phyloP scores from a whole-genome alignment of 2,888 invertebrate genomes.

The Argyresthia albistria region DNA sequence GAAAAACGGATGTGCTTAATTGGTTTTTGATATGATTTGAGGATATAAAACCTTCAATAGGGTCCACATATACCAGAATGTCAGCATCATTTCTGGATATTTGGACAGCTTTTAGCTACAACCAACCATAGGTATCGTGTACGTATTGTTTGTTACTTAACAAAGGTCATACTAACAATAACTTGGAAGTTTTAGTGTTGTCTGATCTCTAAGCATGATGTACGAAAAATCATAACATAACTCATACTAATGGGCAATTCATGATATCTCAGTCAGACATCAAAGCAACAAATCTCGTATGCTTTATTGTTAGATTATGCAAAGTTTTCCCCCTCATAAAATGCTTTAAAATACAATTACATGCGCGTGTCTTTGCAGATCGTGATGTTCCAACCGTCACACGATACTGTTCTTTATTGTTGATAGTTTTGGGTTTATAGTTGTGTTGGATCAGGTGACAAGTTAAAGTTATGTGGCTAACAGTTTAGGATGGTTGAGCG shows the following conservation, averaged over 20 bases:
- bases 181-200: background rate
- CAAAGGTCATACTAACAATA: background rate
- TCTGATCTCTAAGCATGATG: background rate
- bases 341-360: slow-evolving; percentile 10
- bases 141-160: too few species aligned
- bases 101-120: too few species aligned
- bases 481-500: slow-evolving; percentile 11
- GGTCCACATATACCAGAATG: too few species aligned
- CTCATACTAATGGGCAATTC: slow-evolving; percentile 42
- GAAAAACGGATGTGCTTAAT: too few species aligned
- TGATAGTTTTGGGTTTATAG: background rate
- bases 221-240: slow-evolving; percentile 12
- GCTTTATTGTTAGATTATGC: slow-evolving; percentile 32
- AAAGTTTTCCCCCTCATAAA: slow-evolving; percentile 15
- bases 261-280: slow-evolving; percentile 43
- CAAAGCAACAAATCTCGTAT: slow-evolving; percentile 29
- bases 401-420: background rate
- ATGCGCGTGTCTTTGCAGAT: slow-evolving; percentile 5
- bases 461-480: background rate
- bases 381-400: slow-evolving; percentile 3
- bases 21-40: too few species aligned
- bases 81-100: too few species aligned
- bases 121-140: too few species aligned
- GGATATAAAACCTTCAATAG: too few species aligned
- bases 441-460: background rate